Evolutionary conservation across 2,888 invertebrate species (phyloP).

Genomic region (Sarcophaga caerulescens): DNA sequence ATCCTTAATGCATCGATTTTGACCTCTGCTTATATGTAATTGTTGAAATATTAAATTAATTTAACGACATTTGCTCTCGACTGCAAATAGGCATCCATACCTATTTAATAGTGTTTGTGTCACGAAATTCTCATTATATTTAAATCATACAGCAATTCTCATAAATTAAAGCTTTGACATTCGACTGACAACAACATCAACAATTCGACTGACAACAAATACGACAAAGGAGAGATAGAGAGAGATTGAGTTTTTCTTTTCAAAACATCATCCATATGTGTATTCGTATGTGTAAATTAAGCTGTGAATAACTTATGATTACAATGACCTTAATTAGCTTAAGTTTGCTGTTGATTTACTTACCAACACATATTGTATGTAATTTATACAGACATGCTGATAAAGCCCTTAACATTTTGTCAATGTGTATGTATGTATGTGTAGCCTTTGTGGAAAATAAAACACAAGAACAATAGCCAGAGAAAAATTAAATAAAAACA

Average conservation of each 20-base stretch:
- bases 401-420: no score
- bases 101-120: background rate
- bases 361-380: background rate
- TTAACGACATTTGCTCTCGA: no score
- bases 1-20: no score
- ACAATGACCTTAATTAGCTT: constrained; percentile 57
- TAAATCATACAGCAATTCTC: constrained; percentile 26
- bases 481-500: constrained; percentile 1
- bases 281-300: background rate
- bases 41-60: no score
- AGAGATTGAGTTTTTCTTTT: background rate
- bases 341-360: constrained; percentile 24
- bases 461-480: background rate
- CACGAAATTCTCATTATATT: constrained; percentile 35
- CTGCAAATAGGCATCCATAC: no score
- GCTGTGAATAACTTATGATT: constrained; percentile 23
- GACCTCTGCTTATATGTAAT: no score
- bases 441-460: background rate
- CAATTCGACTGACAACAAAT: constrained; percentile 17
- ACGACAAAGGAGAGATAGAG: no score
- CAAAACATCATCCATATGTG: background rate
- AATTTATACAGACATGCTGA: no score
- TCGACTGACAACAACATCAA: constrained; percentile 15
- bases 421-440: background rate
- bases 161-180: constrained; percentile 41